Percentiles rank a stretch among this genome's conserved stretches.
phyloP scores from a whole-genome alignment of 2,888 invertebrate genomes.

The Papilio elwesi region DNA sequence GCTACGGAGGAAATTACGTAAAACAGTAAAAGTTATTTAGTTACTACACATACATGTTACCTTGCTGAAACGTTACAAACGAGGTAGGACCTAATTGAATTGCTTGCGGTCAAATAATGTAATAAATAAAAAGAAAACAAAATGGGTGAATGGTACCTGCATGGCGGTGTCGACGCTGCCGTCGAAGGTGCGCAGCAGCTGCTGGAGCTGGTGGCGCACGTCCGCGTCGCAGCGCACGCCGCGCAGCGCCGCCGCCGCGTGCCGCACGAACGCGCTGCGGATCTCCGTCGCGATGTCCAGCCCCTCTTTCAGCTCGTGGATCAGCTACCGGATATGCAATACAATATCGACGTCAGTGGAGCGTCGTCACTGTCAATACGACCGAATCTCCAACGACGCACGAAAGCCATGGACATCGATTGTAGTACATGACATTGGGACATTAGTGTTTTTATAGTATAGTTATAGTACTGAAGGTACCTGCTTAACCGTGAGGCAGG shows the following conservation, averaged over 20 bases:
- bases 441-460: no score
- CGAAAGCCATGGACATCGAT: no score
- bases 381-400: no score
- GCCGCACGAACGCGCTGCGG: conserved; percentile 89
- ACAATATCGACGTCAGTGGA: no score
- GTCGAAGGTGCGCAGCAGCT: conserved; percentile 89
- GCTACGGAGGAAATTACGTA: no score
- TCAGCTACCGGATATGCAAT: conserved; percentile 79
- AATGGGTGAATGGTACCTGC: conserved; percentile 41
- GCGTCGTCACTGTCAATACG: no score
- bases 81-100: no score
- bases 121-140: no score
- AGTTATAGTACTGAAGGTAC: conserved; percentile 56
- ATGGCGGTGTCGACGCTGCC: conserved; percentile 89
- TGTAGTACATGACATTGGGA: no score
- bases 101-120: background rate
- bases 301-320: conserved; percentile 95
- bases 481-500: conserved; percentile 93
- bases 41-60: no score
- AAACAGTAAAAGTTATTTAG: no score
- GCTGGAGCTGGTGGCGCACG: conserved; percentile 75
- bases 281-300: conserved; percentile 92
- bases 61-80: no score
- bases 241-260: conserved; percentile 85
- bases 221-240: conserved; percentile 59